These are phyloP conservation scores for Parazoanthus swiftii DNA, from an alignment of 92 coral and sea anemone genomes.

Conservation along the genomic window DNA sequence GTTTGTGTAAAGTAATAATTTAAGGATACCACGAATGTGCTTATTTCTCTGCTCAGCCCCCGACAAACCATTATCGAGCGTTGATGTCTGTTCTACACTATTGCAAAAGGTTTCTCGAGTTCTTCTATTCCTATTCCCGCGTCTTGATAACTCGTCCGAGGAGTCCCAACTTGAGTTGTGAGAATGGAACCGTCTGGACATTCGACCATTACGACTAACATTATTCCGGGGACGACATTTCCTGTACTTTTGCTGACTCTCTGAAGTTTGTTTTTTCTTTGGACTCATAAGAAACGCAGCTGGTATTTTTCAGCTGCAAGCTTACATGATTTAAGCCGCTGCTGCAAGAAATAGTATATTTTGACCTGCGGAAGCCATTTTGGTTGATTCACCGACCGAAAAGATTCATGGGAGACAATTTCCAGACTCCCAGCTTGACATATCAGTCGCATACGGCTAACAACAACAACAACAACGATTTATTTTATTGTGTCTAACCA, in stretches of 20 bases:
- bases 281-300: constrained; percentile 14
- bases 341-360: background rate
- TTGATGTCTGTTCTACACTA: background rate
- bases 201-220: background rate
- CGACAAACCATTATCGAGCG: background rate
- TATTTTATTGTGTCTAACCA: no score
- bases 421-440: no score
- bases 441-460: no score
- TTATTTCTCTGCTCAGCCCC: background rate
- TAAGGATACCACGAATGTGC: constrained; percentile 5
- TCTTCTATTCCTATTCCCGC: background rate
- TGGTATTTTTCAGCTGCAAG: constrained; percentile 14
- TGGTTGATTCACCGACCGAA: background rate
- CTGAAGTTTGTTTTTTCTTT: background rate
- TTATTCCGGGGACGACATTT: background rate
- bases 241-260: background rate
- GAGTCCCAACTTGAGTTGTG: background rate
- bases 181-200: background rate
- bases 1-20: background rate
- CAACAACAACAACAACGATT: no score
- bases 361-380: background rate
- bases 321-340: background rate
- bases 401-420: background rate
- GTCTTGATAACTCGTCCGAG: background rate
- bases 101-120: background rate